Evolutionary conservation across 2,888 invertebrate genomes (phyloP).

Genomic region (Fissipunctia ypsillon): DNA sequence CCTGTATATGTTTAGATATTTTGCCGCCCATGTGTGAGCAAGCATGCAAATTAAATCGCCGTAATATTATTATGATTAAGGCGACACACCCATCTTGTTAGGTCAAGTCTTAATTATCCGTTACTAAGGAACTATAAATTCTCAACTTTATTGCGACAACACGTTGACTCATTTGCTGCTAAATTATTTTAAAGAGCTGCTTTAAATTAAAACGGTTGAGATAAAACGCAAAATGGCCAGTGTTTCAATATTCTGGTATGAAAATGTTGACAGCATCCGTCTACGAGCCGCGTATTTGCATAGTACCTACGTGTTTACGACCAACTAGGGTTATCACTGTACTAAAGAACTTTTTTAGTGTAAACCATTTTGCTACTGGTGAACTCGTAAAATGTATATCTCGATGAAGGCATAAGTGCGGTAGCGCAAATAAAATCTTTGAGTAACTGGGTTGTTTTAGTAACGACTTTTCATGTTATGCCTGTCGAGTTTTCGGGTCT

Average conservation of each 20-base stretch:
- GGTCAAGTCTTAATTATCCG: conserved; percentile 56
- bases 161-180: conserved; percentile 50
- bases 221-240: conserved; percentile 62
- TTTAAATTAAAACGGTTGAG: conserved; percentile 59
- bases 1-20: conserved; percentile 50
- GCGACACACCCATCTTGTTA: conserved; percentile 61
- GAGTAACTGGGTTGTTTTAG: conserved; percentile 27
- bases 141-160: conserved; percentile 53
- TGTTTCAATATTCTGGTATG: conserved; percentile 75
- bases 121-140: conserved; percentile 62
- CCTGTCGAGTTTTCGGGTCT: conserved; percentile 14
- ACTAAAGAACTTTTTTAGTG: conserved; percentile 59
- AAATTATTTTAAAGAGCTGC: conserved; percentile 54
- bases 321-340: conserved; percentile 76
- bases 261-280: conserved; percentile 81
- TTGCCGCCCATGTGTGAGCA: conserved; percentile 48
- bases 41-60: conserved; percentile 61
- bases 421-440: conserved; percentile 54
- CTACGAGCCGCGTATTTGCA: conserved; percentile 76
- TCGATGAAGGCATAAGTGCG: conserved; percentile 50
- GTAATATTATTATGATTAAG: conserved; percentile 54
- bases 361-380: conserved; percentile 55
- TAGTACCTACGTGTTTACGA: conserved; percentile 76
- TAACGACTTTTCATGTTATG: conserved; percentile 47
- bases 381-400: conserved; percentile 63